A percentile compares a stretch with the other conserved stretches of the same genome.
Evolutionary conservation across 2,113 vertebrate species (phyloP).

Genomic region (Pseudolaguvia tuberculata): DNA sequence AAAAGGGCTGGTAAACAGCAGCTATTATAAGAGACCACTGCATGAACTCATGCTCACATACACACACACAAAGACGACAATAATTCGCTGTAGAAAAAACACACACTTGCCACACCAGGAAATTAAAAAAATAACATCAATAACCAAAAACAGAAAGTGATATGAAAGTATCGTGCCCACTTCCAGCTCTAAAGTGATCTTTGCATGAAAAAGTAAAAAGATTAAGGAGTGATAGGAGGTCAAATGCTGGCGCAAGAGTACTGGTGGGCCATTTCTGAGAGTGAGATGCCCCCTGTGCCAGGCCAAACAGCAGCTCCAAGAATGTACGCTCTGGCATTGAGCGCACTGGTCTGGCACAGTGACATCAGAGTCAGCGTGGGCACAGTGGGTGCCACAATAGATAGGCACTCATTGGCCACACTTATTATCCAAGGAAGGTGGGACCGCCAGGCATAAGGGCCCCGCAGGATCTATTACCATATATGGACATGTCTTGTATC

Average conservation of each 20-base stretch:
- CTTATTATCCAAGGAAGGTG: constrained; percentile 63
- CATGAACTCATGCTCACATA: constrained; percentile 40
- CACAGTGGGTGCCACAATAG: constrained; percentile 60
- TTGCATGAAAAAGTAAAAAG: constrained; percentile 61
- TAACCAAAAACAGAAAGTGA: constrained; percentile 33
- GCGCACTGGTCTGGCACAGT: constrained; percentile 54
- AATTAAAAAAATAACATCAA: constrained; percentile 31
- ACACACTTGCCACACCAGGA: constrained; percentile 61
- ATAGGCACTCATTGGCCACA: constrained; percentile 75
- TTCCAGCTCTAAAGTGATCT: constrained; percentile 70
- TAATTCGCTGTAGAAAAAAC: constrained; percentile 54
- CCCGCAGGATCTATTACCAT: constrained; percentile 57
- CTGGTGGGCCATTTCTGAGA: constrained; percentile 62
- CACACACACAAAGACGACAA: constrained; percentile 42
- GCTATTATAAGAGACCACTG: constrained; percentile 46
- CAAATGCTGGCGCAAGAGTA: constrained; percentile 68
- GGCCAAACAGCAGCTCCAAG: constrained; percentile 46
- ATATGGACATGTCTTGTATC: constrained; percentile 44
- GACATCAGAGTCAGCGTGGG: constrained; percentile 59
- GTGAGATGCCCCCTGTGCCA: constrained; percentile 59
- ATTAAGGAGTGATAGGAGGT: constrained; percentile 60
- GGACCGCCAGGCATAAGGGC: constrained; percentile 48
- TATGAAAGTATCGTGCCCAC: constrained; percentile 52
- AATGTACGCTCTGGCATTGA: constrained; percentile 33
- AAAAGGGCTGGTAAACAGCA: constrained; percentile 62